Conservation (phyloP, 2,797 vertebrate genomes). For the Neostethus bicornis region DNA sequence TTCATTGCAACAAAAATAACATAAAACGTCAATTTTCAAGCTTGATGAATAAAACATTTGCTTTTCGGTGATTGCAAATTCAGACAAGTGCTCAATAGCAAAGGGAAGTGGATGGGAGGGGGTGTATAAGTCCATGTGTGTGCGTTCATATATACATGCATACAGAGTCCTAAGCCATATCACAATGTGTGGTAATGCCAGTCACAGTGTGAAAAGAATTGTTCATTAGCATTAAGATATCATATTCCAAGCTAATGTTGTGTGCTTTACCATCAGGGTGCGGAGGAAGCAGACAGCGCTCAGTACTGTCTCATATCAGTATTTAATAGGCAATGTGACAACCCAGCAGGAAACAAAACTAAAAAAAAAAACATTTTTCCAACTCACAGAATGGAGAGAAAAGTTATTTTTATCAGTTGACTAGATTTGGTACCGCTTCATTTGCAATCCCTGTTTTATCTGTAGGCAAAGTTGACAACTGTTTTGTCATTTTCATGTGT, state of each 20-base stretch:
- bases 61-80: conserved; percentile 24
- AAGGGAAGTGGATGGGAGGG: conserved; percentile 17
- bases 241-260: conserved; percentile 37
- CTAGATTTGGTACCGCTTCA: conserved; percentile 45
- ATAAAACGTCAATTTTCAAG: conserved; percentile 38
- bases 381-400: conserved; percentile 2
- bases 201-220: conserved; percentile 49
- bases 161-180: conserved; percentile 28
- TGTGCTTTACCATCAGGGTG: conserved; percentile 40
- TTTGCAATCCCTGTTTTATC: conserved; percentile 34
- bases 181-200: conserved; percentile 56
- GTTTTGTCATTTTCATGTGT: conserved; percentile 38
- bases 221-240: conserved; percentile 62
- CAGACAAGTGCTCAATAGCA: conserved; percentile 14
- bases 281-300: conserved; percentile 31
- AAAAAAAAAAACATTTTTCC: conserved; percentile 16
- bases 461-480: conserved; percentile 17
- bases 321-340: conserved; percentile 52
- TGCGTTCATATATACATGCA: conserved; percentile 23
- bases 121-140: conserved; percentile 15
- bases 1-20: conserved; percentile 27
- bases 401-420: conserved; percentile 30
- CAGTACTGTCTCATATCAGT: conserved; percentile 45
- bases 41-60: conserved; percentile 56
- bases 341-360: conserved; percentile 41